Evolutionary conservation across 2,888 invertebrate genomes (phyloP).

Genomic region (Sceliomorpha sp.): DNA sequence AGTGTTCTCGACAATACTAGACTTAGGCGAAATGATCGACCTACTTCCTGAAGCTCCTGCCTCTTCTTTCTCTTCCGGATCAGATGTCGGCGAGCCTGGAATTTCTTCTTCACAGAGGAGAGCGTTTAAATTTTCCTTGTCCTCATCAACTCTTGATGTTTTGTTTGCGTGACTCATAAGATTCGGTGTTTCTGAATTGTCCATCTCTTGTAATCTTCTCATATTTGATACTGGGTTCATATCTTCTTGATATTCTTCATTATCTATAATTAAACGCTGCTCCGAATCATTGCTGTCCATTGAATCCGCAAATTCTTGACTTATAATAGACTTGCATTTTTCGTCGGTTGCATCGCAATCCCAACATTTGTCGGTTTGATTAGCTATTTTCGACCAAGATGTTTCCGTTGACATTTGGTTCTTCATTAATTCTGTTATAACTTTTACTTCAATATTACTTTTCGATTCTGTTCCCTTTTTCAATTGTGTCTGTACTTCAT

Average conservation of each 20-base stretch:
- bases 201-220: constrained; percentile 60
- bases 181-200: constrained; percentile 45
- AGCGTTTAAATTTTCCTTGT: constrained; percentile 86
- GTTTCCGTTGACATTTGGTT: constrained; percentile 10
- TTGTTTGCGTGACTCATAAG: constrained; percentile 3
- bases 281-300: constrained; percentile 85
- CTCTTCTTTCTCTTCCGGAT: constrained; percentile 74
- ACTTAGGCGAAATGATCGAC: constrained; percentile 76
- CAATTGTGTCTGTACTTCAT: constrained; percentile 1
- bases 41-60: constrained; percentile 27
- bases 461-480: constrained; percentile 31
- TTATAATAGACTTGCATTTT: constrained; percentile 72
- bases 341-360: constrained; percentile 67
- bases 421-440: constrained; percentile 8
- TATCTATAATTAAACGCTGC: constrained; percentile 83
- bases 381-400: constrained; percentile 56
- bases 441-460: constrained; percentile 56
- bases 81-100: constrained; percentile 92
- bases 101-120: constrained; percentile 94
- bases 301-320: constrained; percentile 82
- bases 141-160: constrained; percentile 77
- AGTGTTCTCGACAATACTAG: constrained; percentile 79
- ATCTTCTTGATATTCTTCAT: constrained; percentile 64
- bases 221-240: constrained; percentile 13
- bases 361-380: constrained; percentile 48